phyloP scores from a whole-genome alignment of 2,888 invertebrate species.

The Ecliptopera silaceata region DNA sequence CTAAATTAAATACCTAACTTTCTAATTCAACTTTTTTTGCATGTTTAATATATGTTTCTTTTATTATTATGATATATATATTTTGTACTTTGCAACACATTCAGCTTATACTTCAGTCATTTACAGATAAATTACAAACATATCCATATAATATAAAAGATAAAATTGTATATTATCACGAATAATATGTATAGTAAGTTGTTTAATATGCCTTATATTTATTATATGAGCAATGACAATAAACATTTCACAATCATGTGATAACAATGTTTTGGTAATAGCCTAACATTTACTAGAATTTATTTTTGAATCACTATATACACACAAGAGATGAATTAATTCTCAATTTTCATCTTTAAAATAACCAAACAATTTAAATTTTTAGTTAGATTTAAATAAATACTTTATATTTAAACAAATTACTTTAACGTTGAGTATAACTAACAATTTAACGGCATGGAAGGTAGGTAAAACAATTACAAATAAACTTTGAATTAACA shows the following conservation, averaged over 20 bases:
- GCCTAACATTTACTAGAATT: not conserved
- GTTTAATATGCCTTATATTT: not conserved
- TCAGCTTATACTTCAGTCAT: conserved; percentile 20
- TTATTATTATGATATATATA: conserved; percentile 10
- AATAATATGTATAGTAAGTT: not conserved
- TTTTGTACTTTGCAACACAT: conserved; percentile 28
- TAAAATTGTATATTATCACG: not conserved
- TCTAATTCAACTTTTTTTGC: conserved; percentile 6
- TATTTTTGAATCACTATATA: not conserved
- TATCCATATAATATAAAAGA: not conserved
- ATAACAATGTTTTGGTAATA: conserved; percentile 10
- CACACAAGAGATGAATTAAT: not conserved
- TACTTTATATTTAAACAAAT: conserved; percentile 39
- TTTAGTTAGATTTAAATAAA: conserved; percentile 32
- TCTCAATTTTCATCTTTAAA: not conserved
- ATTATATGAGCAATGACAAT: conserved; percentile 18
- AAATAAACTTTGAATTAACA: conserved; percentile 65
- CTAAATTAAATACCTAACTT: not conserved
- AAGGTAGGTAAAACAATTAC: conserved; percentile 51
- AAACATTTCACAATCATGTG: conserved; percentile 4
- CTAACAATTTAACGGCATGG: conserved; percentile 61
- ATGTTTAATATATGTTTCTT: conserved; percentile 10
- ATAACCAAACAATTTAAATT: conserved; percentile 13
- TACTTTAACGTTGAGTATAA: conserved; percentile 39
- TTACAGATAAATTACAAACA: conserved; percentile 1